Percentiles rank a stretch among this genome's conserved stretches.
phyloP scores from a whole-genome alignment of 2,797 vertebrate genomes.

The Centroberyx gerrardi region DNA sequence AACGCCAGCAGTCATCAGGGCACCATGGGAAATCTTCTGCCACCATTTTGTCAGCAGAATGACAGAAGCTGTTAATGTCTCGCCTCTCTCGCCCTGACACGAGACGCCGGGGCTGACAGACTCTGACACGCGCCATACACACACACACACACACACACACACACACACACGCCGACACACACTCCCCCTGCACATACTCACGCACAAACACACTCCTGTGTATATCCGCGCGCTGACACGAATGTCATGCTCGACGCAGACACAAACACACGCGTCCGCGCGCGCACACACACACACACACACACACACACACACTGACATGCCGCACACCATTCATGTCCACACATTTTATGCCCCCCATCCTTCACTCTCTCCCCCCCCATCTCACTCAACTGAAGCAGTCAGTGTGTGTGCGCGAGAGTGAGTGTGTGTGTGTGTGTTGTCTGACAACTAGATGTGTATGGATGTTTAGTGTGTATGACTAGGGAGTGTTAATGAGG shows the following conservation, averaged over 20 bases:
- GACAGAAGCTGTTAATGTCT: constrained; percentile 99
- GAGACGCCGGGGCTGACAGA: constrained; percentile 97
- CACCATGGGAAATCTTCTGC: constrained; percentile 99
- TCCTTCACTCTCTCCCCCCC: constrained; percentile 56
- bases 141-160: constrained; percentile 28
- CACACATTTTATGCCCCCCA: constrained; percentile 80
- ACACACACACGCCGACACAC: constrained; percentile 29
- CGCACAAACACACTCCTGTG: constrained; percentile 59
- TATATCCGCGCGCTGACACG: constrained; percentile 46
- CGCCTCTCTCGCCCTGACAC: constrained; percentile 98
- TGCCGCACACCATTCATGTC: constrained; percentile 89
- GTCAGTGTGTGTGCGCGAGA: constrained; percentile 33
- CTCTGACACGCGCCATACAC: constrained; percentile 88
- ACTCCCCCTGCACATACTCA: constrained; percentile 84
- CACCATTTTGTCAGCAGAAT: constrained; percentile 99
- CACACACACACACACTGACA: constrained; percentile 88
- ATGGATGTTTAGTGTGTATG: constrained; percentile 77
- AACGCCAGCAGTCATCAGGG: constrained; percentile 99
- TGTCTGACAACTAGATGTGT: constrained; percentile 71
- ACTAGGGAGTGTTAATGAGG: constrained; percentile 79
- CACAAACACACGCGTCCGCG: constrained; percentile 51
- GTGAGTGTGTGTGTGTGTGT: constrained; percentile 47
- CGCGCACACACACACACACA: constrained; percentile 6
- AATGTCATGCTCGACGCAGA: constrained; percentile 61
- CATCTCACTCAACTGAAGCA: constrained; percentile 68